Conservation (phyloP, 2,888 invertebrate species). For the Rhagium mordax region DNA sequence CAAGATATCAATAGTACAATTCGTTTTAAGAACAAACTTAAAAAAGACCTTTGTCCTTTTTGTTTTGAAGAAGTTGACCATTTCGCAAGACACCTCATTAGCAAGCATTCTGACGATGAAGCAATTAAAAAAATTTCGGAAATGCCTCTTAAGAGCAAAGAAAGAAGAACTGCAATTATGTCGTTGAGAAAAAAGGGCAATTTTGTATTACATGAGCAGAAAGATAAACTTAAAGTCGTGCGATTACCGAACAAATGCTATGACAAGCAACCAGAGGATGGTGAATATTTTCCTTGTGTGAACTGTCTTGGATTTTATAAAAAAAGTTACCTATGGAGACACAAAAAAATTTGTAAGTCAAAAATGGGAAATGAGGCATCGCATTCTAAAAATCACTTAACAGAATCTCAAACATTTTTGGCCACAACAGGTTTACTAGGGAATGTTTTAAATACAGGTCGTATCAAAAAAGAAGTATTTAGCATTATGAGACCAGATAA, state of each 20-base stretch:
- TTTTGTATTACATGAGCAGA: slow-evolving; percentile 6
- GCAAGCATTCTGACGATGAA: slow-evolving; percentile 24
- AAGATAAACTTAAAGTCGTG: slow-evolving; percentile 12
- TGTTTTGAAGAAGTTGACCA: slow-evolving; percentile 26
- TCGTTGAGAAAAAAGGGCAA: slow-evolving; percentile 11
- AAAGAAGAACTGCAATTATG: slow-evolving; percentile 20
- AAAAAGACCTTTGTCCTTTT: slow-evolving; percentile 18
- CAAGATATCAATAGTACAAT: slow-evolving; percentile 3
- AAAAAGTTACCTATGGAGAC: slow-evolving; percentile 34
- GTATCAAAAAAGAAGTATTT: slow-evolving; percentile 23
- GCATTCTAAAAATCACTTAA: slow-evolving; percentile 3
- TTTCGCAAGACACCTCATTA: slow-evolving; percentile 20
- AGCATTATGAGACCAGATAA: slow-evolving; percentile 22
- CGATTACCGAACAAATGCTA: slow-evolving; percentile 9
- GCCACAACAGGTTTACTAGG: slow-evolving; percentile 4
- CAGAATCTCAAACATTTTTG: slow-evolving; percentile 5
- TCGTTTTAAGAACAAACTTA: slow-evolving; percentile 8
- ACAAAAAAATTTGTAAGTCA: slow-evolving; percentile 26
- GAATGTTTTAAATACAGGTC: slow-evolving; percentile 8
- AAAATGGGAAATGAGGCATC: not conserved
- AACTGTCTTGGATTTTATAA: slow-evolving; percentile 31
- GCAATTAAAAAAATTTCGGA: slow-evolving; percentile 20
- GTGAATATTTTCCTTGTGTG: slow-evolving; percentile 33
- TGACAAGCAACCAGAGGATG: slow-evolving; percentile 1
- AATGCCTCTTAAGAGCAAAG: slow-evolving; percentile 20